Percentiles rank a stretch among this genome's conserved stretches.
These are phyloP conservation scores for Petroica traversi DNA, from an alignment of 2,113 vertebrate species.

Conservation along the genomic window DNA sequence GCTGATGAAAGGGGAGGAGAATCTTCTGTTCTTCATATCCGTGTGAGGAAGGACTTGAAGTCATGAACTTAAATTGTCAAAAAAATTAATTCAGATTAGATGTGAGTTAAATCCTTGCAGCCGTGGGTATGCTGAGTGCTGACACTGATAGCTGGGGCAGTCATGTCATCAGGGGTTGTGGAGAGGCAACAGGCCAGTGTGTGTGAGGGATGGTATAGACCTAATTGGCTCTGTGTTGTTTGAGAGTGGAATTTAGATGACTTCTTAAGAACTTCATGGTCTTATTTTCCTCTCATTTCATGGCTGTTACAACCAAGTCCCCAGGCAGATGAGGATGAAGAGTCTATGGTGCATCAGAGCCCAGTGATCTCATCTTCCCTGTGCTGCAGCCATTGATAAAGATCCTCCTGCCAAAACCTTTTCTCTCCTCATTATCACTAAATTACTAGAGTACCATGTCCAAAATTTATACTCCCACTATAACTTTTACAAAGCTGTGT, in stretches of 20 bases:
- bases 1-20: conserved; percentile 41
- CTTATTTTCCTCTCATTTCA: neutral
- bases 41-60: neutral
- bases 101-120: conserved; percentile 27
- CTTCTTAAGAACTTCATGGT: neutral
- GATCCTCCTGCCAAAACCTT: neutral
- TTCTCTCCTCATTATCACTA: neutral
- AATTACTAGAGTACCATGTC: neutral
- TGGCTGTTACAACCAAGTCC: conserved; percentile 4
- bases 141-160: neutral
- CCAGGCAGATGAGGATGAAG: conserved; percentile 10
- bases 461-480: neutral
- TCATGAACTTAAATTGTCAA: conserved; percentile 5
- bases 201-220: neutral
- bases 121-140: neutral
- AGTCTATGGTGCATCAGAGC: neutral
- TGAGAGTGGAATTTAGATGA: neutral
- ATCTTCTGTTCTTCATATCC: neutral
- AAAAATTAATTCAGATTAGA: conserved; percentile 21
- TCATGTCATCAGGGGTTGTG: neutral
- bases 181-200: neutral
- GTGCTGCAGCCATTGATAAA: neutral
- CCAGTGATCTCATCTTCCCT: neutral
- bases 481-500: neutral
- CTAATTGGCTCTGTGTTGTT: neutral